These are phyloP conservation scores for Diachrysia chrysitis DNA, from an alignment of 2,888 invertebrate genomes.

Conservation along the genomic window DNA sequence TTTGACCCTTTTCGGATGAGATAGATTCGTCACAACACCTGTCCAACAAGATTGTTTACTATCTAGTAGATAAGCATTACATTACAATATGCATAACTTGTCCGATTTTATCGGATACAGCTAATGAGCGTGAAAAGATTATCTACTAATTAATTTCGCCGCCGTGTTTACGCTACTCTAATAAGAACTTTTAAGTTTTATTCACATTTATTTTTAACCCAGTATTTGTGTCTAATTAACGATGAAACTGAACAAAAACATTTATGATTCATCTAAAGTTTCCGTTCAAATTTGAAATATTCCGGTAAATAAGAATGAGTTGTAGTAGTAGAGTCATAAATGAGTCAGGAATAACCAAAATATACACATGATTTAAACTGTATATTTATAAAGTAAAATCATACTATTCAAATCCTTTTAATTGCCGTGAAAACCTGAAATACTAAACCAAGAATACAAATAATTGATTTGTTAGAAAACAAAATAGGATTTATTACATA, in stretches of 20 bases:
- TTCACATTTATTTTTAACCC: background rate
- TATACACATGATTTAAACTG: background rate
- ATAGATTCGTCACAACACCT: background rate
- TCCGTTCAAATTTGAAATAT: background rate
- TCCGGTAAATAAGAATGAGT: background rate
- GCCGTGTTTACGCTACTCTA: slow-evolving; percentile 17
- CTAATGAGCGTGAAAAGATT: slow-evolving; percentile 18
- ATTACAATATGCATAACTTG: slow-evolving; percentile 28
- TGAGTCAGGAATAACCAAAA: background rate
- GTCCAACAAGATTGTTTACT: slow-evolving; percentile 12
- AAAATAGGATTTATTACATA: no score
- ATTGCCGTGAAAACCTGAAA: background rate
- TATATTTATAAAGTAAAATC: slow-evolving; percentile 4
- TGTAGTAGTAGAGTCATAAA: background rate
- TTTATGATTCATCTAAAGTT: background rate
- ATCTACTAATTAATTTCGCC: slow-evolving; percentile 31
- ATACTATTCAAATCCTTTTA: background rate
- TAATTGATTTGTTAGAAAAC: no score
- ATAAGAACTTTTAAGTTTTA: slow-evolving; percentile 1
- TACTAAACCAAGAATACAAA: background rate
- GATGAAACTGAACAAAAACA: background rate
- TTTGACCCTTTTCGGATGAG: no score
- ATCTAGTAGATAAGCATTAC: slow-evolving; percentile 37
- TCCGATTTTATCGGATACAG: slow-evolving; percentile 28
- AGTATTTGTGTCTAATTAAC: background rate